Conservation (phyloP, 2,797 vertebrate genomes). For the Chaetophractus vellerosus region DNA sequence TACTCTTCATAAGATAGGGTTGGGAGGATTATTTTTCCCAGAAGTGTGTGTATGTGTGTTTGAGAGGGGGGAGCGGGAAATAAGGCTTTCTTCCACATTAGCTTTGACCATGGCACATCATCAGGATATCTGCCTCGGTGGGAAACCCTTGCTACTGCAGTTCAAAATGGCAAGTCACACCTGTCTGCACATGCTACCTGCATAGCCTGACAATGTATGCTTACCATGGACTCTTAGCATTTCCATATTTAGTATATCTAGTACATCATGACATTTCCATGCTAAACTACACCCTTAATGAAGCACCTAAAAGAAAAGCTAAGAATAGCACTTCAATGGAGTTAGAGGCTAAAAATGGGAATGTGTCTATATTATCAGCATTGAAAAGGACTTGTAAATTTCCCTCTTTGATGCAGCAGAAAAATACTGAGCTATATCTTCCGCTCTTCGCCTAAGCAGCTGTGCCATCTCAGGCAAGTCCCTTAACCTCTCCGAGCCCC, state of each 20-base stretch:
- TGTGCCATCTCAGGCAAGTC: background rate
- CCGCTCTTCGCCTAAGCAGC: background rate
- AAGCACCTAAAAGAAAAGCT: background rate
- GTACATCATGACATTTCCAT: background rate
- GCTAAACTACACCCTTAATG: background rate
- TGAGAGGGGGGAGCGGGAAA: background rate
- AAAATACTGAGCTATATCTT: rapidly evolving
- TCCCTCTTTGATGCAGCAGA: rapidly evolving
- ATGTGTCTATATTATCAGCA: rapidly evolving
- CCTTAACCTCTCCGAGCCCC: background rate
- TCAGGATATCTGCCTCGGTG: background rate
- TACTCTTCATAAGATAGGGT: no score
- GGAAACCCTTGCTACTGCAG: background rate
- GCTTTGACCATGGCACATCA: background rate
- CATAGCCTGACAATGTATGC: background rate
- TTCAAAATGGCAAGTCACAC: background rate
- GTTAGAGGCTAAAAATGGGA: background rate
- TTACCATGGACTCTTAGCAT: background rate
- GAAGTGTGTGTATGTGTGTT: background rate
- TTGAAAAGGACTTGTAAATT: rapidly evolving
- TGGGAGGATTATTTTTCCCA: no score
- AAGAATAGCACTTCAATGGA: rapidly evolving
- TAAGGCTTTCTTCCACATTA: background rate
- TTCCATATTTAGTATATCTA: no score
- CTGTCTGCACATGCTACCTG: background rate